Evolutionary conservation across 2,888 invertebrate genomes (phyloP), one percentile per base, ranked within the genome.

Genomic region (Epinotia brunnichana): DNA sequence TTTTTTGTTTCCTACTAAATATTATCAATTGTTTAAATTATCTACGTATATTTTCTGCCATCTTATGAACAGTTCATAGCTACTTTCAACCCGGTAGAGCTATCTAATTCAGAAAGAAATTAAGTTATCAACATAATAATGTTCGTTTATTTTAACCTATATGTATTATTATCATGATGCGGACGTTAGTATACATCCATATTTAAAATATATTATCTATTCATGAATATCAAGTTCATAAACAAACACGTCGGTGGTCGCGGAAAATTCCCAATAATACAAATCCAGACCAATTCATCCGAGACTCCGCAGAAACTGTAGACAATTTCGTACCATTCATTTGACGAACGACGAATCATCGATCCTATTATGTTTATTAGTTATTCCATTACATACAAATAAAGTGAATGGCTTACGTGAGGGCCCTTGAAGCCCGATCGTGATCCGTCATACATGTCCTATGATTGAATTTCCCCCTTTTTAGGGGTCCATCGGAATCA

Each of bases 381-480:
- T 64, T 70, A 70, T 70, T 71, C 54, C 19, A 60, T 71, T 67
- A 61, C 21, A 44, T 24, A 60, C 11, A 60, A 61, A 67, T 56
- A 19, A 35, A 61, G 19, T 61, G 35, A 29, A 67, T 48, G 19
- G 53, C 44, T 61, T 44, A 54, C n/a, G 13, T 44, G 10, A 19
- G 64, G 44, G 9, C 51, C 29, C 41, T 44, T 41, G 66, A 15
- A 41, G 41, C 13, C 2, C 39, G 17, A 21, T 48, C 51, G 21
- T 66, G 54, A 61, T 59, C 21, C 21, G 61, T 56, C 54, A 66
- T 60, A 72, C 56, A 48, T 48, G 66, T 24, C 21, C 39, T 51
- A 39, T 61, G 67, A 68, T 68, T 68, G 67, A 68, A 68, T 72
- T 59, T 35, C 54, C 9, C 70, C 21, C 54, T 54, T 72, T 60